phyloP scores from a whole-genome alignment of 2,113 vertebrate genomes.

The Cyanoramphus novaezelandiae region DNA sequence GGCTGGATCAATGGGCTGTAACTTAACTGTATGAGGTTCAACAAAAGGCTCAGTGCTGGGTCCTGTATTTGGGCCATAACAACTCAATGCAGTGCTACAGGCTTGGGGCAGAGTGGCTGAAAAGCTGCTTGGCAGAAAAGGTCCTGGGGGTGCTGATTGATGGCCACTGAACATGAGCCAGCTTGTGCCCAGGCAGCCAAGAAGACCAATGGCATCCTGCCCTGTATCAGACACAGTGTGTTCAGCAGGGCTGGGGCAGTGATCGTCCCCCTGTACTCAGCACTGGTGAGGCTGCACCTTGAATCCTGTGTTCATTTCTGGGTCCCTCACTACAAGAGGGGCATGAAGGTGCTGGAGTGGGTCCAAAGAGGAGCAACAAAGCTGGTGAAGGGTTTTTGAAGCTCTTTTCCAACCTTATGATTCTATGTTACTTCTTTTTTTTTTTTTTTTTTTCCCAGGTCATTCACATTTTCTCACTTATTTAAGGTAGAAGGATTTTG shows the following conservation, averaged over 20 bases:
- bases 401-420: neutral
- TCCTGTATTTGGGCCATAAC: neutral
- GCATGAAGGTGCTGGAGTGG: no score
- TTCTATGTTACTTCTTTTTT: neutral
- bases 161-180: neutral
- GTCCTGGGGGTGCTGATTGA: neutral
- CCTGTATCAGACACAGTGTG: neutral
- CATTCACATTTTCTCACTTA: neutral
- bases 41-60: neutral
- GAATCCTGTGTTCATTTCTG: no score
- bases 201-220: neutral
- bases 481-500: neutral
- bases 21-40: neutral
- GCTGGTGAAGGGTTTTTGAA: neutral
- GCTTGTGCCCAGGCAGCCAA: neutral
- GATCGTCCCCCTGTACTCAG: no score
- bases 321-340: no score
- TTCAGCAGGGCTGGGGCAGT: no score
- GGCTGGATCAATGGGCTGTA: neutral
- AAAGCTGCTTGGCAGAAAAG: neutral
- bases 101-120: neutral
- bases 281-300: no score
- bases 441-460: neutral
- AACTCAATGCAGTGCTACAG: neutral
- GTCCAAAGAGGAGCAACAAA: fast-evolving